Conservation (phyloP, 1,140 invertebrate genomes). For the Lordiphosa clarofinis region DNA sequence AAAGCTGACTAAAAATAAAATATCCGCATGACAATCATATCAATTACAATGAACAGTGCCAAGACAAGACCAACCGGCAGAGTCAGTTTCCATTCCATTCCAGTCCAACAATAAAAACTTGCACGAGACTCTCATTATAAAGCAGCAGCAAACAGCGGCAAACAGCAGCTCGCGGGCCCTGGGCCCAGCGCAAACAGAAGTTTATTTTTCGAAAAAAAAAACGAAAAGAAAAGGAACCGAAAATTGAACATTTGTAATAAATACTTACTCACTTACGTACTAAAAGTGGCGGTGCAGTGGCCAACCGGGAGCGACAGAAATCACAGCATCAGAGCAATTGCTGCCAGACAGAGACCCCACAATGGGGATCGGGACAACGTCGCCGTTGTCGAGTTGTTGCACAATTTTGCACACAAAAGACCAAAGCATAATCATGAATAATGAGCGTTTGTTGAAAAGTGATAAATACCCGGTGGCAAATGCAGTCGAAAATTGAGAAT, state of each 20-base stretch:
- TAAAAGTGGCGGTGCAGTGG: slow-evolving; percentile 18
- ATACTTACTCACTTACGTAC: no score
- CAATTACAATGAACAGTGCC: slow-evolving; percentile 51
- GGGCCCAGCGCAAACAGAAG: slow-evolving; percentile 9
- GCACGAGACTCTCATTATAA: slow-evolving; percentile 75
- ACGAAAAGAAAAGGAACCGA: slow-evolving; percentile 48
- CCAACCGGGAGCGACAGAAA: slow-evolving; percentile 15
- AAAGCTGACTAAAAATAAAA: slow-evolving; percentile 68
- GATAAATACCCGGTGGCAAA: slow-evolving; percentile 65
- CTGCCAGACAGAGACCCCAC: slow-evolving; percentile 16
- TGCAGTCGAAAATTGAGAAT: slow-evolving; percentile 23
- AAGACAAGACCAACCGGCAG: slow-evolving; percentile 25
- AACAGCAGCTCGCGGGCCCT: no score
- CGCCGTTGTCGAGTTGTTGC: slow-evolving; percentile 48
- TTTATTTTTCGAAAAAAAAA: slow-evolving; percentile 35
- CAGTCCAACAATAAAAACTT: slow-evolving; percentile 47
- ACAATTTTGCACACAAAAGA: slow-evolving; percentile 77
- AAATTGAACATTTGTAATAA: slow-evolving; percentile 14
- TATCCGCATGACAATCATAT: slow-evolving; percentile 68
- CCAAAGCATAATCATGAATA: slow-evolving; percentile 79
- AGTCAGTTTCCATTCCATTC: slow-evolving; percentile 17
- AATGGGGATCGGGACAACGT: slow-evolving; percentile 25
- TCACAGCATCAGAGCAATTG: slow-evolving; percentile 62
- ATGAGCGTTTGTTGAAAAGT: slow-evolving; percentile 76
- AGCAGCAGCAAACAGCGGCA: slow-evolving; percentile 23